A percentile compares a stretch with the other conserved stretches of the same genome.
phyloP scores from a whole-genome alignment of 2,888 invertebrate genomes.

The Exocentrus adspersus region DNA sequence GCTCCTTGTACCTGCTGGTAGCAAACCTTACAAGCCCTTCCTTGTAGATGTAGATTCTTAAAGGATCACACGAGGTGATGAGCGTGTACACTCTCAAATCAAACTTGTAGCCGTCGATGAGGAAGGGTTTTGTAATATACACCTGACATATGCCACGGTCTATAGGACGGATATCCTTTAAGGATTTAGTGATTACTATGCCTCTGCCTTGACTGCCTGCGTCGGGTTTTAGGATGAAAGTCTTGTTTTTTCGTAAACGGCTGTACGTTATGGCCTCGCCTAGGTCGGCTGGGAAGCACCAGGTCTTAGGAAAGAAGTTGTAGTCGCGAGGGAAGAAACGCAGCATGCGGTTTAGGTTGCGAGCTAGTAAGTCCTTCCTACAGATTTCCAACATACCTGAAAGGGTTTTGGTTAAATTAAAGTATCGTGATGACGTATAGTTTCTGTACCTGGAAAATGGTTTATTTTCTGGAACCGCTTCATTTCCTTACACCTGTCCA shows the following conservation, averaged over 20 bases:
- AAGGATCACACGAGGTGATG: constrained; percentile 90
- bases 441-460: constrained; percentile 75
- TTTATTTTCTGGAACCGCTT: constrained; percentile 92
- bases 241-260: constrained; percentile 75
- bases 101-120: constrained; percentile 93
- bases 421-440: too few relatives aligned
- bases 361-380: constrained; percentile 87
- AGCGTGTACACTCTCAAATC: constrained; percentile 89
- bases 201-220: constrained; percentile 91
- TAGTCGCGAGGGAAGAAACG: constrained; percentile 90
- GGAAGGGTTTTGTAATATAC: constrained; percentile 78
- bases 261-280: constrained; percentile 79
- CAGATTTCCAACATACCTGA: constrained; percentile 63
- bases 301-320: constrained; percentile 92
- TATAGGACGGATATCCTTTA: constrained; percentile 81
- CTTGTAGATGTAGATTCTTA: constrained; percentile 89
- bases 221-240: constrained; percentile 92
- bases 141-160: constrained; percentile 90
- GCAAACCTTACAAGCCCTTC: constrained; percentile 92
- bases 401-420: too few relatives aligned
- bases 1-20: constrained; percentile 87
- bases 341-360: constrained; percentile 90
- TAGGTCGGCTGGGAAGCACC: constrained; percentile 91
- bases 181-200: constrained; percentile 84
- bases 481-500: constrained; percentile 90